These are phyloP conservation scores for Sussaba pulchella DNA, from an alignment of 2,888 invertebrate species.

Conservation along the genomic window DNA sequence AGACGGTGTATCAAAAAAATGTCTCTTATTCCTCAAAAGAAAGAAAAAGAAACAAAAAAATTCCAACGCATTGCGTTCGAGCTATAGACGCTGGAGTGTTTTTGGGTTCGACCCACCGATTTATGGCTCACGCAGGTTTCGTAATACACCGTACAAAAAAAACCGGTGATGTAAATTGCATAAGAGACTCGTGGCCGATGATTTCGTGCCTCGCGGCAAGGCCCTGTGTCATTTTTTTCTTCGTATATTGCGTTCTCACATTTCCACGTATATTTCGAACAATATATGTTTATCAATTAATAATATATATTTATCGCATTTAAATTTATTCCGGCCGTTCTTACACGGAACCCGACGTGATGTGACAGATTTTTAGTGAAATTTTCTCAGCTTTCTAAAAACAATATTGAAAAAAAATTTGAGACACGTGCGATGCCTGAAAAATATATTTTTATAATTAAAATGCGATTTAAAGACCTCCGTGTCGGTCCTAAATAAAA, in stretches of 20 bases:
- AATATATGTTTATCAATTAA: too few species aligned
- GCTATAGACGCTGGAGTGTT: slow-evolving; percentile 22
- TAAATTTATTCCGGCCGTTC: neutral
- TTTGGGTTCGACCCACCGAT: slow-evolving; percentile 41
- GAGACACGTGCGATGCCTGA: neutral
- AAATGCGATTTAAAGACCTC: too few species aligned
- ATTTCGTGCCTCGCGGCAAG: slow-evolving; percentile 42
- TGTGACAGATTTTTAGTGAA: slow-evolving; percentile 1
- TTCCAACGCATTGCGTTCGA: neutral
- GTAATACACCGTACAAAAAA: slow-evolving; percentile 59
- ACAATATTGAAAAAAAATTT: too few species aligned
- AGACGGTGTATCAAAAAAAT: neutral
- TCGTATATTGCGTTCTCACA: too few species aligned
- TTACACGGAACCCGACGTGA: neutral
- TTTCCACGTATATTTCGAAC: slow-evolving; percentile 7
- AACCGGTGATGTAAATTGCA: slow-evolving; percentile 68
- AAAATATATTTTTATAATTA: neutral
- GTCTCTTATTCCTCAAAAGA: too few species aligned
- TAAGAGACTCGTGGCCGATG: slow-evolving; percentile 52
- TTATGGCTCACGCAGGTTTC: slow-evolving; percentile 57
- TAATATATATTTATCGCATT: neutral
- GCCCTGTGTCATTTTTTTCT: slow-evolving; percentile 42
- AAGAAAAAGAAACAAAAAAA: neutral
- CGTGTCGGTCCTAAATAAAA: too few species aligned
- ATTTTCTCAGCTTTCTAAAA: too few species aligned